These are phyloP conservation scores for Pammene aurita DNA, from an alignment of 2,888 invertebrate species.

Conservation along the genomic window DNA sequence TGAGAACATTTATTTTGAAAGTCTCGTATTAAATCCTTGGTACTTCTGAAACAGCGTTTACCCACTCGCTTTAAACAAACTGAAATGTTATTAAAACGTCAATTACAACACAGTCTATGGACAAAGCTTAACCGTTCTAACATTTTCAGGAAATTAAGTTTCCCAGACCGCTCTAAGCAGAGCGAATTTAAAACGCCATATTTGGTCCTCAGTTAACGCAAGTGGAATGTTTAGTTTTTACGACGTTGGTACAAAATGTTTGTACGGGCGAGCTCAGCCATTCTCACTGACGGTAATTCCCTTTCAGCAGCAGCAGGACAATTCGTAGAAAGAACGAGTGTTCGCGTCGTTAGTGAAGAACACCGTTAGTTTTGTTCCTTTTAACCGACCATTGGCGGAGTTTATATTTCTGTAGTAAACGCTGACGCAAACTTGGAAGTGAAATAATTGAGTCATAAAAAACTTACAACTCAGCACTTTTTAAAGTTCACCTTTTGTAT, in stretches of 20 bases:
- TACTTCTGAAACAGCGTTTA: slow-evolving; percentile 13
- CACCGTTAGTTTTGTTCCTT: slow-evolving; percentile 32
- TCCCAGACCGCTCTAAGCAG: background rate
- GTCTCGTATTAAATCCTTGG: slow-evolving; percentile 18
- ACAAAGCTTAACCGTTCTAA: background rate
- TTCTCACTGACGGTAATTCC: slow-evolving; percentile 31
- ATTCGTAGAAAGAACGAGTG: slow-evolving; percentile 35
- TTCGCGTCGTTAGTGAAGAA: slow-evolving; percentile 31
- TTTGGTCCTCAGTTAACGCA: too few relatives aligned
- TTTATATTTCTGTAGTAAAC: slow-evolving; percentile 7
- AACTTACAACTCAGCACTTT: background rate
- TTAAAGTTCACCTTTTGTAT: too few relatives aligned
- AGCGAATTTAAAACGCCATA: background rate
- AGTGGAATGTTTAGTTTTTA: slow-evolving; percentile 29
- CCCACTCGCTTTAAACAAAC: slow-evolving; percentile 20
- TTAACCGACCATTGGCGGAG: slow-evolving; percentile 22
- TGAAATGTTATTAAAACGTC: background rate
- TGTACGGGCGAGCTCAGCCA: slow-evolving; percentile 20
- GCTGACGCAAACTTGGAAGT: background rate
- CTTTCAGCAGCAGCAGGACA: slow-evolving; percentile 35
- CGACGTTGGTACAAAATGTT: slow-evolving; percentile 26
- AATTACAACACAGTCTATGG: background rate
- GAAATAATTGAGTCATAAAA: background rate
- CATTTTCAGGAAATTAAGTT: background rate
- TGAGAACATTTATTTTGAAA: slow-evolving; percentile 30